phyloP scores from a whole-genome alignment of 2,888 invertebrate species.

The Drosophila ustulata region DNA sequence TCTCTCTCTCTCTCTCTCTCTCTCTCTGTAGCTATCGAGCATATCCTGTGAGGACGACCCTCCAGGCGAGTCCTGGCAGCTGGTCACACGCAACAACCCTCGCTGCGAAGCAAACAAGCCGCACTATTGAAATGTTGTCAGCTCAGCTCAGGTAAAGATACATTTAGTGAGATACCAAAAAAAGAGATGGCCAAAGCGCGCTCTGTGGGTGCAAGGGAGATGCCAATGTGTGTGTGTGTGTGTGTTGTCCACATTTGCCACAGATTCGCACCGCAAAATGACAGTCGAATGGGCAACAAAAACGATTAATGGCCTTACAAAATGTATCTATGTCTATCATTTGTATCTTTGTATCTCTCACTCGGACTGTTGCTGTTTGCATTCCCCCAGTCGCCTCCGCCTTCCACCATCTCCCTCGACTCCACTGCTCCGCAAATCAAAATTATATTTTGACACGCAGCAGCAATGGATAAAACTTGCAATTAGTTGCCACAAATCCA shows the following conservation, averaged over 20 bases:
- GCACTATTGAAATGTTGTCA: slow-evolving; percentile 44
- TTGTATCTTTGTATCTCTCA: slow-evolving; percentile 27
- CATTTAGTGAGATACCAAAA: no score
- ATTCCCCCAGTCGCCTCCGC: neutral
- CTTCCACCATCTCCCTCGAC: neutral
- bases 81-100: slow-evolving; percentile 58
- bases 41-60: slow-evolving; percentile 44
- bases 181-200: no score
- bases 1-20: no score
- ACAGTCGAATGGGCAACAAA: slow-evolving; percentile 60
- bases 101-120: slow-evolving; percentile 7
- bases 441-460: slow-evolving; percentile 78
- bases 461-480: slow-evolving; percentile 63
- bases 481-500: slow-evolving; percentile 61
- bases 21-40: slow-evolving; percentile 3
- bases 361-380: slow-evolving; percentile 20
- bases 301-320: slow-evolving; percentile 64
- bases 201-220: neutral
- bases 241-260: slow-evolving; percentile 52
- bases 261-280: slow-evolving; percentile 77
- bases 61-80: slow-evolving; percentile 33
- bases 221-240: neutral
- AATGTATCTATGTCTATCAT: slow-evolving; percentile 32
- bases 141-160: slow-evolving; percentile 22
- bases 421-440: slow-evolving; percentile 45